Evolutionary conservation across 2,113 vertebrate species (phyloP).

Genomic region (Alexandromys fortis): DNA sequence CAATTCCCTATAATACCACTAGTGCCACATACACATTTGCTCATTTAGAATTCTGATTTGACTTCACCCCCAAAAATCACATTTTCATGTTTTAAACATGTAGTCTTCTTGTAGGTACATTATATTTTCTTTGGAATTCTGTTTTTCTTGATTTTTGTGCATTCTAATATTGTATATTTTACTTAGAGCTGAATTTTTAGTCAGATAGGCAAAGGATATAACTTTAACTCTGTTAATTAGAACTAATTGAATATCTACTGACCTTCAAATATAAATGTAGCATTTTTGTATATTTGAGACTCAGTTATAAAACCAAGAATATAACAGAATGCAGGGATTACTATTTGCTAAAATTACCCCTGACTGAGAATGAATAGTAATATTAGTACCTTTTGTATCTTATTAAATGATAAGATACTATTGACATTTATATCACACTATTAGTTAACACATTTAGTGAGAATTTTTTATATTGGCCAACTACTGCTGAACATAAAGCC

Average conservation of each 20-base stretch:
- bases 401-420: neutral
- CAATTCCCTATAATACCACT: neutral
- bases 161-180: neutral
- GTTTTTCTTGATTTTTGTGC: neutral
- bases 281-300: neutral
- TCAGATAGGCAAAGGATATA: neutral
- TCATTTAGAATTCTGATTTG: neutral
- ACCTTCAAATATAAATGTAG: neutral
- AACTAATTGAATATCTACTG: neutral
- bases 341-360: neutral
- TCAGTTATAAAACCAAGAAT: neutral
- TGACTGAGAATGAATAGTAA: neutral
- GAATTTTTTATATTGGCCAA: neutral
- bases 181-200: neutral
- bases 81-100: constrained; percentile 30
- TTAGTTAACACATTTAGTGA: neutral
- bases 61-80: neutral
- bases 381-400: neutral
- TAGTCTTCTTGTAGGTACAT: neutral
- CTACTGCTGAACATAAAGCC: no score
- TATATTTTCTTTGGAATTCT: neutral
- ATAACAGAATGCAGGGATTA: neutral
- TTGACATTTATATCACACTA: neutral
- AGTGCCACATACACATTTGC: neutral
- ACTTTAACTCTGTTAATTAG: neutral